Evolutionary conservation across 2,797 vertebrate species (phyloP).

Genomic region (Glossophaga mutica): DNA sequence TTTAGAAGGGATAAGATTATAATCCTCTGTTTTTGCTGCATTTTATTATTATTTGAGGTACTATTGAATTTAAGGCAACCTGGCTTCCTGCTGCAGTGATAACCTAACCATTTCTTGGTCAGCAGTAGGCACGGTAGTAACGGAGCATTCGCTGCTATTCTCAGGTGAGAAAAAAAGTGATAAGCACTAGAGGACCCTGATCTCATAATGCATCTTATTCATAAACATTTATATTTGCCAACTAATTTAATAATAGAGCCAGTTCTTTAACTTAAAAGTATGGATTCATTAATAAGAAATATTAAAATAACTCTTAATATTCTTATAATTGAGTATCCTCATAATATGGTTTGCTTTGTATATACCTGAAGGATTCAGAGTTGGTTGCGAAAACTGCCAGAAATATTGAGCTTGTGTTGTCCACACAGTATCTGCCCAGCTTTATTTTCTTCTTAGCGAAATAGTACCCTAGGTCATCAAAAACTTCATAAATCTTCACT

Average conservation of each 20-base stretch:
- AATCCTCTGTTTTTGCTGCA: background rate
- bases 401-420: constrained; percentile 4
- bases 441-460: background rate
- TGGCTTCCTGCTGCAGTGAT: background rate
- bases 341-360: background rate
- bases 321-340: background rate
- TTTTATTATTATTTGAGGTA: background rate
- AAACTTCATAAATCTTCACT: background rate
- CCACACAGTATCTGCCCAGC: background rate
- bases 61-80: background rate
- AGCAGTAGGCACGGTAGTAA: background rate
- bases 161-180: background rate
- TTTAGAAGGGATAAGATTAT: background rate
- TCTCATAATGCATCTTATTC: background rate
- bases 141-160: background rate
- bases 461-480: background rate
- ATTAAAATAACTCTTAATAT: background rate
- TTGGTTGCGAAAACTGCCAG: background rate
- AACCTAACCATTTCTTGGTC: background rate
- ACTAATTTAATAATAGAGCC: background rate
- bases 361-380: constrained; percentile 3
- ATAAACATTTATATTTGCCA: constrained; percentile 10
- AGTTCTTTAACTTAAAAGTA: constrained; percentile 12
- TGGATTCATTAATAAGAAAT: background rate
- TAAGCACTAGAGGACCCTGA: background rate